Conservation (phyloP, 2,888 invertebrate genomes). For the Doris montereyensis region DNA sequence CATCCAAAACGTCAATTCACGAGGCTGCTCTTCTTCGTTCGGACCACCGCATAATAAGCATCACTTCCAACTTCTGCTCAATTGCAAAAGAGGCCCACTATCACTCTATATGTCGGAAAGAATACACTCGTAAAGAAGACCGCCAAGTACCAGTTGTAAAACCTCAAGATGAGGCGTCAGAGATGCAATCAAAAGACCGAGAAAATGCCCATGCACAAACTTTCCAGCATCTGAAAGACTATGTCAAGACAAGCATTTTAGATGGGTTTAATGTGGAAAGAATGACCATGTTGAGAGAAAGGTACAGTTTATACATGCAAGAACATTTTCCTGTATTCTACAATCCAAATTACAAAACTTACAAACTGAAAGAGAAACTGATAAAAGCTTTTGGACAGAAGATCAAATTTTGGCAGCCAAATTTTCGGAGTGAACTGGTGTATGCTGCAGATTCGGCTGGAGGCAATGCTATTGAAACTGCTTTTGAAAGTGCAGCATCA, state of each 20-base stretch:
- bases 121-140: neutral
- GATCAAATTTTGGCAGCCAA: conserved; percentile 32
- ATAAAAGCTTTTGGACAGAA: conserved; percentile 22
- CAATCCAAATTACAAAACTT: conserved; percentile 31
- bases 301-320: conserved; percentile 28
- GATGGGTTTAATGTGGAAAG: conserved; percentile 9
- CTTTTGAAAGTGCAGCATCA: conserved; percentile 32
- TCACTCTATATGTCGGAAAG: neutral
- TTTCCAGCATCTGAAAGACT: conserved; percentile 3
- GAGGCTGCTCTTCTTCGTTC: neutral
- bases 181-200: neutral
- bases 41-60: neutral
- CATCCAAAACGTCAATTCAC: neutral
- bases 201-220: conserved; percentile 15
- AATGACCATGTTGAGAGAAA: too few species aligned
- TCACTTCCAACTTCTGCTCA: neutral
- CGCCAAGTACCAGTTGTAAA: too few species aligned
- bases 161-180: neutral
- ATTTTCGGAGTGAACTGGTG: conserved; percentile 22
- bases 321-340: neutral
- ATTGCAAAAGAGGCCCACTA: neutral
- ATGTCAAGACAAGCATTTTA: conserved; percentile 12
- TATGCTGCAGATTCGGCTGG: conserved; percentile 10
- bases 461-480: conserved; percentile 33
- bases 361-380: conserved; percentile 41